Conservation (phyloP, 2,888 invertebrate species). For the Microplitis manilae region DNA sequence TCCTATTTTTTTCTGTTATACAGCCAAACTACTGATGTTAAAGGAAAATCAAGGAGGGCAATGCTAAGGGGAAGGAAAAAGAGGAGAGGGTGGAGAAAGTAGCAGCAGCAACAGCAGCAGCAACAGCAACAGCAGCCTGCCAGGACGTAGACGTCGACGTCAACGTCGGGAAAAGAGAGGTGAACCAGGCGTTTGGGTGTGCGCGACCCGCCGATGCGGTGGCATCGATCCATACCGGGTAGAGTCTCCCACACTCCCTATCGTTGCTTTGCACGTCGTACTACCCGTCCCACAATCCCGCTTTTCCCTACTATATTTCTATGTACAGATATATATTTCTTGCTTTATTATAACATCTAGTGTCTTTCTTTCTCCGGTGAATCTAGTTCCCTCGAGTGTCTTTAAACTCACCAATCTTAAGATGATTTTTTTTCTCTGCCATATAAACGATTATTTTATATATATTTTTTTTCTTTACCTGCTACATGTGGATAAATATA, state of each 20-base stretch:
- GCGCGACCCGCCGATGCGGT: slow-evolving; percentile 52
- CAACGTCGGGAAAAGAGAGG: slow-evolving; percentile 41
- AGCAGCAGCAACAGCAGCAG: slow-evolving; percentile 18
- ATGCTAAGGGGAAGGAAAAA: too few relatives aligned
- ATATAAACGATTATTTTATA: slow-evolving; percentile 12
- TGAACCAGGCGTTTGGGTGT: slow-evolving; percentile 35
- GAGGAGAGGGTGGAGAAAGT: slow-evolving; percentile 29
- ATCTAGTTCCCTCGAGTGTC: slow-evolving; percentile 5
- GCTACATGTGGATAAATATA: background rate
- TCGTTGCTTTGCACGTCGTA: slow-evolving; percentile 17
- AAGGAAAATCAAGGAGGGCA: too few relatives aligned
- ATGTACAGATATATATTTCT: slow-evolving; percentile 3
- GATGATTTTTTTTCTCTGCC: slow-evolving; percentile 4
- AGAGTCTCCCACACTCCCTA: slow-evolving; percentile 39
- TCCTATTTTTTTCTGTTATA: background rate
- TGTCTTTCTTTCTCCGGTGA: slow-evolving; percentile 10
- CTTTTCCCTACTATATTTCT: slow-evolving; percentile 31
- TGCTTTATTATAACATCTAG: slow-evolving; percentile 32
- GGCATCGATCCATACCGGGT: slow-evolving; percentile 64
- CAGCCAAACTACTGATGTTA: background rate
- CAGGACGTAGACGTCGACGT: slow-evolving; percentile 46
- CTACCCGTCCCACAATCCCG: slow-evolving; percentile 9
- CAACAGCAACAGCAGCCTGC: slow-evolving; percentile 33
- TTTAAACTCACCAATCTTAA: slow-evolving; percentile 15
- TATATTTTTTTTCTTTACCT: slow-evolving; percentile 13